A percentile compares a stretch with the other conserved stretches of the same genome.
phyloP scores from a whole-genome alignment of 2,888 invertebrate species.

The Tipula confusa region DNA sequence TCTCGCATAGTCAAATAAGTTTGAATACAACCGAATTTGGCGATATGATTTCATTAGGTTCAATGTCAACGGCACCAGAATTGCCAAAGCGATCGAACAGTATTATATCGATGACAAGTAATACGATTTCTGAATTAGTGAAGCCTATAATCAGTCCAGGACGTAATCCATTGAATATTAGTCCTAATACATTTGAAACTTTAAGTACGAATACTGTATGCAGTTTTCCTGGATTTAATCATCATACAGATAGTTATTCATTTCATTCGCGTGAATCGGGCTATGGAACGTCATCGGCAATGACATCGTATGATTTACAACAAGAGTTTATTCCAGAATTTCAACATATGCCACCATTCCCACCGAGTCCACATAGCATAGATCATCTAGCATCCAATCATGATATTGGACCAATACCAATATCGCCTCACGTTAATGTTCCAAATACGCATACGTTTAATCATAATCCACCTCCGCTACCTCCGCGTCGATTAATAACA shows the following conservation, averaged over 20 bases:
- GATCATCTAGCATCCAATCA: conserved; percentile 37
- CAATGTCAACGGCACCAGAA: conserved; percentile 36
- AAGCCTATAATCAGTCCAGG: conserved; percentile 34
- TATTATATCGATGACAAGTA: conserved; percentile 38
- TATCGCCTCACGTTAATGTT: conserved; percentile 51
- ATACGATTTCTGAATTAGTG: background rate
- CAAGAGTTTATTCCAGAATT: background rate
- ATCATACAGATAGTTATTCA: background rate
- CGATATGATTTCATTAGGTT: conserved; percentile 34
- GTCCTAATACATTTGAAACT: conserved; percentile 34
- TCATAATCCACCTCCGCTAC: conserved; percentile 43
- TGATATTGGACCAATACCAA: conserved; percentile 42
- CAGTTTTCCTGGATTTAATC: background rate
- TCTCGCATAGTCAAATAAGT: conserved; percentile 36
- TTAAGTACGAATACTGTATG: conserved; percentile 27
- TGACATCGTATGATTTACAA: background rate
- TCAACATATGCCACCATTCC: background rate
- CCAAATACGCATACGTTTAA: conserved; percentile 45
- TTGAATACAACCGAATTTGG: conserved; percentile 33
- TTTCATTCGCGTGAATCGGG: background rate
- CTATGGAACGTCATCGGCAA: background rate
- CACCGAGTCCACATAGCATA: background rate
- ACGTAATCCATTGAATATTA: conserved; percentile 32
- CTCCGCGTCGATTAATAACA: conserved; percentile 47
- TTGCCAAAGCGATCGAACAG: conserved; percentile 39